Base-by-base conservation (phyloP, 2,888 invertebrate genomes). In the Catocala fraxini region DNA sequence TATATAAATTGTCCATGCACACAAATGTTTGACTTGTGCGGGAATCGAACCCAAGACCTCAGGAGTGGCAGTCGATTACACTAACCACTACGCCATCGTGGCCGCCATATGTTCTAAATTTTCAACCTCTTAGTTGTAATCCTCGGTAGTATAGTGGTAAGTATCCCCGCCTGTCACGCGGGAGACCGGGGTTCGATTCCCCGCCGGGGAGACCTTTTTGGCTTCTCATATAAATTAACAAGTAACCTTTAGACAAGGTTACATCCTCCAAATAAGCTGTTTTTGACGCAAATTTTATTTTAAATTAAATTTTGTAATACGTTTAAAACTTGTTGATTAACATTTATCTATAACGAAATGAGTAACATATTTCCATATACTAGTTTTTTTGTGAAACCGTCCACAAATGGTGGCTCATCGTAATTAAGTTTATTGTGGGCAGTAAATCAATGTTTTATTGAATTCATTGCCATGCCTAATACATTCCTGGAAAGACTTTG, bases 81-180 rank as follows among this genome's bases (percentile, higher is more conserved):
- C n/a, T n/a, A n/a, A n/a, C n/a, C n/a, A n/a, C n/a, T n/a, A n/a
- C n/a, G n/a, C n/a, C n/a, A n/a, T n/a, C n/a, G n/a, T n/a, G n/a
- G n/a, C n/a, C n/a, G n/a, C n/a, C n/a, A n/a, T n/a, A n/a, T n/a
- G n/a, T n/a, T n/a, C n/a, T n/a, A n/a, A n/a, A n/a, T n/a, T n/a
- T 25, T 25, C 25, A 25, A 25, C 25, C 25, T 4, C 25, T 25
- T 25, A 25, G 25, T 25, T 4, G 25, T 25, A 25, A 4, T 25
- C 25, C 25, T 25, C 25, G 25, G 25, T 25, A 39, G 35, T 39
- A 39, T 39, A 39, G 35, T 39, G 94, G 94, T 94, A 71, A 94
- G 94, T 94, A 94, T 94, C 94, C 93, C 94, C 93, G 94, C 94
- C 94, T 94, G 93, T 94, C 94, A 94, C 94, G 93, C 94, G 94